Percentiles rank a stretch among this genome's conserved stretches.
Evolutionary conservation across 2,888 invertebrate genomes (phyloP).

Genomic region (Chymomyza procnemis): DNA sequence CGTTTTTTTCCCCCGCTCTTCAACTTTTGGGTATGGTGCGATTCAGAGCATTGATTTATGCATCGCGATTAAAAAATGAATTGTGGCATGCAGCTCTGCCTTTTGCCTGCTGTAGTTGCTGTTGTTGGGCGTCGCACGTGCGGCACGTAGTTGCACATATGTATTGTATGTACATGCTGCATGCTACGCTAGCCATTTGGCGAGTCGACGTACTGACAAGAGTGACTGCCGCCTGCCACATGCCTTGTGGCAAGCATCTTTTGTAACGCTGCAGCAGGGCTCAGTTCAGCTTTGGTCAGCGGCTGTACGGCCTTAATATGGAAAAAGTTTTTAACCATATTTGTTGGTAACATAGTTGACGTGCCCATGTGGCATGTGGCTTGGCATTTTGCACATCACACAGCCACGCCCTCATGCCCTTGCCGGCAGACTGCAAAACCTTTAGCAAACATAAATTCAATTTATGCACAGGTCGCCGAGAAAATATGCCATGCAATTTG

Average conservation of each 20-base stretch:
- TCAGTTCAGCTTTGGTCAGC: background rate
- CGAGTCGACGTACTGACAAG: background rate
- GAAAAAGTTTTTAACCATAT: constrained; percentile 50
- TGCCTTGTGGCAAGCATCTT: background rate
- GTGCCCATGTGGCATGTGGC: constrained; percentile 35
- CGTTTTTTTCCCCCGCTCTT: constrained; percentile 18
- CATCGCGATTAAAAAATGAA: constrained; percentile 71
- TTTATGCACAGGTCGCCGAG: constrained; percentile 36
- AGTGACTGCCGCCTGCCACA: background rate
- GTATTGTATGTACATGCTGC: constrained; percentile 10
- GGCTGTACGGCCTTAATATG: constrained; percentile 48
- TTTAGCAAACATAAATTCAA: constrained; percentile 31
- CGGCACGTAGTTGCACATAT: constrained; percentile 50
- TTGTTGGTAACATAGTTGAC: constrained; percentile 55
- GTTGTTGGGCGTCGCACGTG: constrained; percentile 49
- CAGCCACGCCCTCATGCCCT: constrained; percentile 1
- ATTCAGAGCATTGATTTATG: constrained; percentile 62
- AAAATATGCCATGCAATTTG: constrained; percentile 47
- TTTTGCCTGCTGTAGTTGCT: constrained; percentile 21
- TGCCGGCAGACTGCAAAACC: background rate
- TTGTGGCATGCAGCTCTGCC: constrained; percentile 55
- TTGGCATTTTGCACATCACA: constrained; percentile 44
- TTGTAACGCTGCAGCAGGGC: background rate
- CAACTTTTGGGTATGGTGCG: constrained; percentile 1
- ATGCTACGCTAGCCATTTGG: constrained; percentile 9